A percentile compares a stretch with the other conserved stretches of the same genome.
phyloP scores from a whole-genome alignment of 2,113 vertebrate species.

The Campylomormyrus numenius region DNA sequence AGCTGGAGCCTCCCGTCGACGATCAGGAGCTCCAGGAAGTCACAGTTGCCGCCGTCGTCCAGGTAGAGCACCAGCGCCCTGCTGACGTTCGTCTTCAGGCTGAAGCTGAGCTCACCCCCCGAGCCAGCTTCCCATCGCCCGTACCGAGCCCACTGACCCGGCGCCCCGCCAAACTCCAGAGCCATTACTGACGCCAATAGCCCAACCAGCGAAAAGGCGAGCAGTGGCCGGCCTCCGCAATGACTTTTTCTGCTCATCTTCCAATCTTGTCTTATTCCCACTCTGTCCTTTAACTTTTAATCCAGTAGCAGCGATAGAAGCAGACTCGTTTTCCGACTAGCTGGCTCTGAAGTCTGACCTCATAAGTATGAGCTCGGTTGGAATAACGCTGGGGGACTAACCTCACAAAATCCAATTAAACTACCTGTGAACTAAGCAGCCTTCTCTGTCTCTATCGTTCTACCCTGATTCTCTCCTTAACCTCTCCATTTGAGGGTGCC shows the following conservation, averaged over 20 bases:
- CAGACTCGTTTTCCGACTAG: conserved; percentile 34
- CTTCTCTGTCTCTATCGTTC: conserved; percentile 48
- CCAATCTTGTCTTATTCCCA: conserved; percentile 30
- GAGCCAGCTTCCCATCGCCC: conserved; percentile 75
- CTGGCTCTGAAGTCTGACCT: conserved; percentile 30
- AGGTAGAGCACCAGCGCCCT: conserved; percentile 81
- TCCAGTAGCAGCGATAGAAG: conserved; percentile 31
- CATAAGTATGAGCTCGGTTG: conserved; percentile 31
- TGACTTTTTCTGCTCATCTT: conserved; percentile 48
- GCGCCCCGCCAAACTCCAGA: conserved; percentile 80
- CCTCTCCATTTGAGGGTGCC: conserved; percentile 47
- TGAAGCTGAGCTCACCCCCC: conserved; percentile 81
- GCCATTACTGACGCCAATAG: conserved; percentile 48
- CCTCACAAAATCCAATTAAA: conserved; percentile 19
- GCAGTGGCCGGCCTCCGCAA: conserved; percentile 33
- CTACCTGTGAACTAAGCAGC: conserved; percentile 25
- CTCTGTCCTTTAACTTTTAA: conserved; percentile 37
- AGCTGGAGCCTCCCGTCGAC: conserved; percentile 72
- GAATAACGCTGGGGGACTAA: conserved; percentile 15
- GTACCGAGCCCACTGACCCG: conserved; percentile 88
- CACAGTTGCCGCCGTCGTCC: conserved; percentile 88
- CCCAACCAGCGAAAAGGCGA: conserved; percentile 47
- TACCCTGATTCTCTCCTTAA: conserved; percentile 53
- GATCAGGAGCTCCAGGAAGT: conserved; percentile 86
- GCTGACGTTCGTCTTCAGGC: conserved; percentile 77